Conservation (phyloP, 1,140 invertebrate genomes). For the Leguminivora glycinivorella region DNA sequence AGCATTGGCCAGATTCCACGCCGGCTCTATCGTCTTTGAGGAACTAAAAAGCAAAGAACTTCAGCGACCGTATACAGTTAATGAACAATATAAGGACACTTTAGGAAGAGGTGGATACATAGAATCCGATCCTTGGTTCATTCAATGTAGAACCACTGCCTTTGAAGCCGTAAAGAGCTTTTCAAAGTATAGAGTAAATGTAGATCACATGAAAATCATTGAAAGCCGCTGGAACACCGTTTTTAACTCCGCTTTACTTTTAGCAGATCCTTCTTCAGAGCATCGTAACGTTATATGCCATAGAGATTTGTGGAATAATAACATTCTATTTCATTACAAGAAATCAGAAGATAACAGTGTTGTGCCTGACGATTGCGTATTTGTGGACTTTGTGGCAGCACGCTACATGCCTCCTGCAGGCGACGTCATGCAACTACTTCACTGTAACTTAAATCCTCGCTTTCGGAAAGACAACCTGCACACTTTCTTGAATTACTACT, state of each 20-base stretch:
- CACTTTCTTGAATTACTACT: slow-evolving; percentile 75
- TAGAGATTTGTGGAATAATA: slow-evolving; percentile 82
- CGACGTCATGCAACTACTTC: slow-evolving; percentile 76
- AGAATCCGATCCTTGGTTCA: slow-evolving; percentile 50
- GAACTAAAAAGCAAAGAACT: slow-evolving; percentile 49
- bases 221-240: slow-evolving; percentile 54
- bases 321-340: slow-evolving; percentile 81
- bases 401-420: slow-evolving; percentile 80
- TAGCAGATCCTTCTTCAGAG: slow-evolving; percentile 46
- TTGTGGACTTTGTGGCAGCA: slow-evolving; percentile 82
- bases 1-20: slow-evolving; percentile 64
- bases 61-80: slow-evolving; percentile 44
- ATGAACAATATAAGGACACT: slow-evolving; percentile 50
- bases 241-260: slow-evolving; percentile 51
- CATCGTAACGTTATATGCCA: slow-evolving; percentile 80
- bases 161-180: slow-evolving; percentile 54
- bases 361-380: slow-evolving; percentile 72
- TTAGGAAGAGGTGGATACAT: slow-evolving; percentile 54
- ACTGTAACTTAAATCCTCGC: slow-evolving; percentile 58
- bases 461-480: slow-evolving; percentile 67
- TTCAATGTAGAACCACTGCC: slow-evolving; percentile 58
- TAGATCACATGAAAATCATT: slow-evolving; percentile 42
- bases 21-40: slow-evolving; percentile 63
- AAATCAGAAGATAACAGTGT: slow-evolving; percentile 33
- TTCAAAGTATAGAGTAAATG: slow-evolving; percentile 51